Evolutionary conservation across 1,140 invertebrate species (phyloP).

Genomic region (Mactra quadrangularis): DNA sequence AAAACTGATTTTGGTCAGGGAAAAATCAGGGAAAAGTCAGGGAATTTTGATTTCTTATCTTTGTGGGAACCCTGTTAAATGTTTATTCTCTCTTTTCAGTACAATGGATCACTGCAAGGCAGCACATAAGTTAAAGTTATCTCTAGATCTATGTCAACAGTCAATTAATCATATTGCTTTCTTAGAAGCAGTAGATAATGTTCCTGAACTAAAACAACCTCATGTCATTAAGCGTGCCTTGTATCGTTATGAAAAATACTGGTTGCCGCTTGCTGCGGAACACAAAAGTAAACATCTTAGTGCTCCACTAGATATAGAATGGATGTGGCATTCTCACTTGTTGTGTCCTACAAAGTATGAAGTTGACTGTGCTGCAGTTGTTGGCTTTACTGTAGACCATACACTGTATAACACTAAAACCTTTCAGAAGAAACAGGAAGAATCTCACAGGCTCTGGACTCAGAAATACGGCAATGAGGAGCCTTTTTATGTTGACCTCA

Average conservation of each 20-base stretch:
- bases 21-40: no score
- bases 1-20: no score
- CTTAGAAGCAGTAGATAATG: slow-evolving; percentile 15
- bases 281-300: slow-evolving; percentile 70
- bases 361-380: slow-evolving; percentile 81
- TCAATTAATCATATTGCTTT: slow-evolving; percentile 1
- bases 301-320: slow-evolving; percentile 85
- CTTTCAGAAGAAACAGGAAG: slow-evolving; percentile 26
- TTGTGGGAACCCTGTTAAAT: no score
- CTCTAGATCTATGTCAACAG: background rate
- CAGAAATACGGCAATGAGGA: slow-evolving; percentile 71
- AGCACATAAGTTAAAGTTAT: background rate
- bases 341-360: slow-evolving; percentile 82
- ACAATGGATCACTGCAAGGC: no score
- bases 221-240: slow-evolving; percentile 76
- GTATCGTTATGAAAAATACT: slow-evolving; percentile 84
- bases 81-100: no score
- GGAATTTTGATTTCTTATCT: no score
- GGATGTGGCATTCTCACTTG: slow-evolving; percentile 85
- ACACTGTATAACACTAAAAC: slow-evolving; percentile 73
- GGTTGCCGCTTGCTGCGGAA: slow-evolving; percentile 83
- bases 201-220: slow-evolving; percentile 4
- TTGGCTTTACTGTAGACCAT: slow-evolving; percentile 81
- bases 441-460: slow-evolving; percentile 72
- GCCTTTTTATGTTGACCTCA: slow-evolving; percentile 69